Evolutionary conservation across 30 jellyfish, hydroid and myxozoan genomes (phyloP).

Genomic region (Chrysaora quinquecirrha): DNA sequence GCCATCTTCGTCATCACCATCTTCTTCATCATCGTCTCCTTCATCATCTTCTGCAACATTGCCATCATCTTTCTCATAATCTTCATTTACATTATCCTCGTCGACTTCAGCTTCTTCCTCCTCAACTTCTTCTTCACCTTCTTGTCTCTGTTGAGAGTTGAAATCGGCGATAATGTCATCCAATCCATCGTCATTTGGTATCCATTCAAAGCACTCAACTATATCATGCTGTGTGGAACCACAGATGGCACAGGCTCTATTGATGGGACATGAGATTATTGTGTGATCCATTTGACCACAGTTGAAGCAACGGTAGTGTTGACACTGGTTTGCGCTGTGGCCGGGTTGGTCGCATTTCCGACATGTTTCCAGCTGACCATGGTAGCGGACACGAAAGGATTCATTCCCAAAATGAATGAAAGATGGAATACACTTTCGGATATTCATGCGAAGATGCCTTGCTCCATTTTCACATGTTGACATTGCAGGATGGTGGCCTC

Average conservation of each 20-base stretch:
- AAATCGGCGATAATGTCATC: too few relatives aligned
- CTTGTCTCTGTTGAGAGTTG: neutral
- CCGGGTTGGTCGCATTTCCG: neutral
- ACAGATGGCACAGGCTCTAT: neutral
- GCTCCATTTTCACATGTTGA: neutral
- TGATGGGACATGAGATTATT: neutral
- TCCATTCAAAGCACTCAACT: neutral
- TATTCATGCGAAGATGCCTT: neutral
- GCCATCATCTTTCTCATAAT: too few relatives aligned
- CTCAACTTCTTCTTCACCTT: neutral
- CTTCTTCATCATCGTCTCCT: neutral
- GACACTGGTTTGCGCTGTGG: neutral
- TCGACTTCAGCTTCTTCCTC: neutral
- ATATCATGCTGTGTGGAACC: neutral
- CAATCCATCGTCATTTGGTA: too few relatives aligned
- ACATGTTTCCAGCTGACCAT: neutral
- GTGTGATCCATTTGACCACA: neutral
- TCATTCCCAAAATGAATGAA: neutral
- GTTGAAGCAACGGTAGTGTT: neutral
- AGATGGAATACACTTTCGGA: neutral
- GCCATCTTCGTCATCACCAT: neutral
- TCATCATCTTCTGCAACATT: neutral
- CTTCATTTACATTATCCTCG: neutral
- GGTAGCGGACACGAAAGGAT: neutral
- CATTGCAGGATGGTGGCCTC: neutral